phyloP scores from a whole-genome alignment of 2,797 vertebrate genomes.

The Petrocephalus sullivani region DNA sequence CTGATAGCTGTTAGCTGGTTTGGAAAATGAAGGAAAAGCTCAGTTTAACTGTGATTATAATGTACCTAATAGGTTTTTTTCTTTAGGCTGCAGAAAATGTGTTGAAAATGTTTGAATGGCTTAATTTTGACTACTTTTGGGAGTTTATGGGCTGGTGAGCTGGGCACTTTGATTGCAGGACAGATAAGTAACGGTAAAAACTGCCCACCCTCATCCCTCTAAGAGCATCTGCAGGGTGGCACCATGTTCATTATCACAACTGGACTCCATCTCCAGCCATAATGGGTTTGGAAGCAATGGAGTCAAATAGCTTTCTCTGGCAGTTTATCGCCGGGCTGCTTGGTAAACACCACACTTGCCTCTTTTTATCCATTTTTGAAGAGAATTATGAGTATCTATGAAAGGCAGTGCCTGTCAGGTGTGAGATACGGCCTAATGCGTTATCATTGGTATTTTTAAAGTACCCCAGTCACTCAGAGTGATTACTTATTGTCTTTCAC shows the following conservation, averaged over 20 bases:
- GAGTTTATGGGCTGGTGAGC: neutral
- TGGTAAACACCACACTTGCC: constrained; percentile 41
- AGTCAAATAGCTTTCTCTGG: constrained; percentile 37
- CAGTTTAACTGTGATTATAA: neutral
- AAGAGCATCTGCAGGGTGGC: neutral
- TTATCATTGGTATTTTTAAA: constrained; percentile 44
- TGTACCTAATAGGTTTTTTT: neutral
- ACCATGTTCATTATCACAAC: neutral
- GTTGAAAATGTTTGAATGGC: neutral
- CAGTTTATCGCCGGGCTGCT: constrained; percentile 47
- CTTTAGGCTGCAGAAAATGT: neutral
- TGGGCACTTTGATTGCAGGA: neutral
- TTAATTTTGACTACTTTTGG: neutral
- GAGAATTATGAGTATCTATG: constrained; percentile 41
- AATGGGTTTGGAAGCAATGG: constrained; percentile 40
- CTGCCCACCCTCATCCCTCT: neutral
- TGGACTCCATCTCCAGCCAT: constrained; percentile 4
- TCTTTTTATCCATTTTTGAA: constrained; percentile 41
- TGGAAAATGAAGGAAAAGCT: neutral
- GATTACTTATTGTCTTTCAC: constrained; percentile 43
- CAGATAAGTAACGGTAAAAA: neutral
- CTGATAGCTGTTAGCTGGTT: neutral
- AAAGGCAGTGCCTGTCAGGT: constrained; percentile 44
- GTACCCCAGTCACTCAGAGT: constrained; percentile 36
- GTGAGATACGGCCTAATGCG: constrained; percentile 33